A percentile compares a stretch with the other conserved stretches of the same genome.
Conservation (phyloP, 2,888 invertebrate genomes). For the Sinotaia quadrata region DNA sequence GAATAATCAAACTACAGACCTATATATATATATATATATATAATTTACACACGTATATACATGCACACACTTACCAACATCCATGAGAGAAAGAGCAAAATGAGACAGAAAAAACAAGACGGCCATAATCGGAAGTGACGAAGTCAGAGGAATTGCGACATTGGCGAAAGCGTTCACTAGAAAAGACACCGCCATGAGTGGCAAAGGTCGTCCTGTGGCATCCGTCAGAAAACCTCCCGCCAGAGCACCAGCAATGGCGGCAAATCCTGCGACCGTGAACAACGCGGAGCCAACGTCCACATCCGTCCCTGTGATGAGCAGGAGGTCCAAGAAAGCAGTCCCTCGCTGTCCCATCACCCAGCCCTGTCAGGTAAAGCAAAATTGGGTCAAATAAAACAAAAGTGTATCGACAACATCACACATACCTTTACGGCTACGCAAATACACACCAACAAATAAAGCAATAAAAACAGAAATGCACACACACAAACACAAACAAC, state of each 20-base stretch:
- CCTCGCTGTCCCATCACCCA: constrained; percentile 19
- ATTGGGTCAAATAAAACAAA: neutral
- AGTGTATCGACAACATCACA: neutral
- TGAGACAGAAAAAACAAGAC: constrained; percentile 3
- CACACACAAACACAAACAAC: too few species aligned
- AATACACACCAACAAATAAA: neutral
- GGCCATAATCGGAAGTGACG: constrained; percentile 3
- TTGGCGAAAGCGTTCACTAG: neutral
- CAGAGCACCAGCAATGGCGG: constrained; percentile 3
- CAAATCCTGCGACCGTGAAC: constrained; percentile 13
- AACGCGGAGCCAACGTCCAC: constrained; percentile 6
- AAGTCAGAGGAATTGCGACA: constrained; percentile 2
- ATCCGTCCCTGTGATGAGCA: constrained; percentile 9
- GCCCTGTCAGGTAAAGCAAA: neutral
- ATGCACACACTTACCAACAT: too few species aligned
- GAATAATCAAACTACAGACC: too few species aligned
- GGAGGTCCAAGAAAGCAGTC: constrained; percentile 17
- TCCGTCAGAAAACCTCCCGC: constrained; percentile 12
- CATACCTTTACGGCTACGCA: neutral
- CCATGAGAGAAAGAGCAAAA: neutral
- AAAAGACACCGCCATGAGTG: neutral
- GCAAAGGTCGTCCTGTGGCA: neutral
- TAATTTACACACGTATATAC: too few species aligned
- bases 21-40: too few species aligned
- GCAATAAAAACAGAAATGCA: too few species aligned